Percentiles rank a stretch among this genome's conserved stretches.
These are phyloP conservation scores for Myotis pilosus DNA, from an alignment of 2,797 vertebrate genomes.

Conservation along the genomic window DNA sequence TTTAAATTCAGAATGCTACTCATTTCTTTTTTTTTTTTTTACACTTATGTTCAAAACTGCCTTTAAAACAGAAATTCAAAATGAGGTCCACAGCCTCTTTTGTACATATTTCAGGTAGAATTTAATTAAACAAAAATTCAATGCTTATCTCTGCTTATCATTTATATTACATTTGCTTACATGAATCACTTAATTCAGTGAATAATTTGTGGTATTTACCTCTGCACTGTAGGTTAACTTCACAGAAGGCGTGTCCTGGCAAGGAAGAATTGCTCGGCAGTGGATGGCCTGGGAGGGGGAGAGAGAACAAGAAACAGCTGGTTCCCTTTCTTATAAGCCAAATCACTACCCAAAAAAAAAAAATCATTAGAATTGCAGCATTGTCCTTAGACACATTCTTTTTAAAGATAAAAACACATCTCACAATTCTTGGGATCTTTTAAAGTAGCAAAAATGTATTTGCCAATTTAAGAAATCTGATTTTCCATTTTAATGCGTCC, in stretches of 20 bases:
- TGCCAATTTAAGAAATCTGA: background rate
- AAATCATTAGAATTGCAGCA: conserved; percentile 23
- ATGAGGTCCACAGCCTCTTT: background rate
- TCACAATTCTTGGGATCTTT: background rate
- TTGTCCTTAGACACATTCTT: background rate
- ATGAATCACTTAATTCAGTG: background rate
- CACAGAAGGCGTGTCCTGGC: conserved; percentile 95
- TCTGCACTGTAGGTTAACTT: conserved; percentile 96
- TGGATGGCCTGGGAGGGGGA: conserved; percentile 89
- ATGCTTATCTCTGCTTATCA: background rate
- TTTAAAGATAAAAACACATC: background rate
- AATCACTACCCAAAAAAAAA: background rate
- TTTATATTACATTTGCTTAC: background rate
- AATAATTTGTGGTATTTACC: conserved; percentile 81
- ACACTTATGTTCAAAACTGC: background rate
- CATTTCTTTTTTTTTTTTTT: background rate
- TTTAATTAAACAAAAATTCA: background rate
- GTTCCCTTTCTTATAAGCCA: conserved; percentile 23
- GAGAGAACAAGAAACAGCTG: background rate
- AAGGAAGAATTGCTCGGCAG: conserved; percentile 95
- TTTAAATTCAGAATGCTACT: conserved; percentile 10
- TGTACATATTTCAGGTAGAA: background rate
- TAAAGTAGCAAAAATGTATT: background rate
- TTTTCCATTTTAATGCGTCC: background rate
- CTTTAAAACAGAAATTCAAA: background rate